Evolutionary conservation across 2,888 invertebrate genomes (phyloP).

Genomic region (Clanis bilineata): DNA sequence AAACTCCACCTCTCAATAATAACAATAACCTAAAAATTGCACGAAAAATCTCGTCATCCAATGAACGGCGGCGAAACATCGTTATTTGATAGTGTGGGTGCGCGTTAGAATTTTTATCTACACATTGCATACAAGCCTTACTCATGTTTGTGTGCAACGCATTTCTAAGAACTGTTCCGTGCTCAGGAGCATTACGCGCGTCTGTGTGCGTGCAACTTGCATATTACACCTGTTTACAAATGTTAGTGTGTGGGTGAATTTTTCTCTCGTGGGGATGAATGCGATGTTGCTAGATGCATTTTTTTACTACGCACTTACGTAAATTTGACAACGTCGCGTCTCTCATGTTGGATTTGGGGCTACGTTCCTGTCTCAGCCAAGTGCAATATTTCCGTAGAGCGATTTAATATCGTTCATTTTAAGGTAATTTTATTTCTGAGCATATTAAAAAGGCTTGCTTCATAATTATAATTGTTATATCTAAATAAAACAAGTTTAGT

Average conservation of each 20-base stretch:
- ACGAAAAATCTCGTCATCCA: conserved; percentile 35
- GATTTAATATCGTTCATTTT: not conserved
- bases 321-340: conserved; percentile 76
- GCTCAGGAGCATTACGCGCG: conserved; percentile 16
- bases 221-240: conserved; percentile 55
- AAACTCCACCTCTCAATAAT: no score
- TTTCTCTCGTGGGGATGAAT: conserved; percentile 46
- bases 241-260: conserved; percentile 35
- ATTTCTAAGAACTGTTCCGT: conserved; percentile 55
- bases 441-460: not conserved
- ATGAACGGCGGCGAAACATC: conserved; percentile 43
- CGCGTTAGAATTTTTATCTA: conserved; percentile 52
- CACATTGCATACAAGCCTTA: conserved; percentile 34
- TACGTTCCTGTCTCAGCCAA: not conserved
- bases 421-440: not conserved
- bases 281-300: conserved; percentile 74
- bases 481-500: not conserved
- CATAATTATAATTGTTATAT: not conserved
- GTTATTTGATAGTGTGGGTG: conserved; percentile 53
- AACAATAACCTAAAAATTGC: conserved; percentile 34
- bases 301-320: conserved; percentile 59
- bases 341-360: not conserved
- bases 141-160: conserved; percentile 38
- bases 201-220: conserved; percentile 32
- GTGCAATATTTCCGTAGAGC: not conserved